Conservation (phyloP, 2,113 vertebrate genomes). For the Coptodon rendalli region DNA sequence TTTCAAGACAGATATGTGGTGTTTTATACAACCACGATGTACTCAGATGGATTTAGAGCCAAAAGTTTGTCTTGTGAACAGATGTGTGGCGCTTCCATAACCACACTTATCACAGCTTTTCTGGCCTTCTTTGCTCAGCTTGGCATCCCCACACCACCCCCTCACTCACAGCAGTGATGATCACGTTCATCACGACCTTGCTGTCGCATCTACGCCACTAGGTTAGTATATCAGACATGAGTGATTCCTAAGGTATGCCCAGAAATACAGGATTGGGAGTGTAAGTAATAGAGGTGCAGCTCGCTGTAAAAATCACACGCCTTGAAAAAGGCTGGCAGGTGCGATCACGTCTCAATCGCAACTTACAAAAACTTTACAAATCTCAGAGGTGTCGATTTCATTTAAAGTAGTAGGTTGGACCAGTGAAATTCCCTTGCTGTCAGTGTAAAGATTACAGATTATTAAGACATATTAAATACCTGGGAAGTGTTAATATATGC, state of each 20-base stretch:
- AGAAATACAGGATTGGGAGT: not conserved
- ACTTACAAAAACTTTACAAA: not conserved
- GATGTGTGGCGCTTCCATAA: not conserved
- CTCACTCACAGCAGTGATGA: not conserved
- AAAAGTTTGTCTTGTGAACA: not conserved
- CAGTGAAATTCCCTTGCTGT: not conserved
- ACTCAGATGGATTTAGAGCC: not conserved
- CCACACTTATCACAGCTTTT: not conserved
- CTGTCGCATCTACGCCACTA: not conserved
- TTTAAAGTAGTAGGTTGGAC: not conserved
- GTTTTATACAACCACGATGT: not conserved
- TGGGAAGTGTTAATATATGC: not conserved
- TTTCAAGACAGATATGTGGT: not conserved
- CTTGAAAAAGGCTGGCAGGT: not conserved
- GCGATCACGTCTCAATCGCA: fast-evolving
- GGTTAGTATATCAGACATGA: not conserved
- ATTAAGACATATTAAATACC: not conserved
- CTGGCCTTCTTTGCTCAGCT: not conserved
- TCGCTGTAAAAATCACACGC: not conserved
- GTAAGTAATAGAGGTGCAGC: not conserved
- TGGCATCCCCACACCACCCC: not conserved
- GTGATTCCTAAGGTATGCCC: not conserved
- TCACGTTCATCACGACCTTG: not conserved
- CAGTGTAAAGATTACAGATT: not conserved
- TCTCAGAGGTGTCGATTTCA: not conserved